Evolutionary conservation across 2,113 vertebrate genomes (phyloP).

Genomic region (Engystomops pustulosus): DNA sequence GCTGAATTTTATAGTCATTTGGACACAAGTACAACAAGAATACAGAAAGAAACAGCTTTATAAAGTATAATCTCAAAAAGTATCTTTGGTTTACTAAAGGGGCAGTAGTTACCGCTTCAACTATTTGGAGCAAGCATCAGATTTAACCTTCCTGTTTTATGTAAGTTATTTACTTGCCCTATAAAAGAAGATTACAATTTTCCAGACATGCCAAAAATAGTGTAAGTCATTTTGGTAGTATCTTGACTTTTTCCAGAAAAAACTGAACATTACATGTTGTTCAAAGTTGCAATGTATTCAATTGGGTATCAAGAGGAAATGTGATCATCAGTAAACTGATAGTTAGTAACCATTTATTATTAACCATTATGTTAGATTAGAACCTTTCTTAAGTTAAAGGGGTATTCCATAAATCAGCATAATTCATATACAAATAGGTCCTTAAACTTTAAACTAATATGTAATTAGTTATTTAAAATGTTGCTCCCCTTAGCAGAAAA

Average conservation of each 20-base stretch:
- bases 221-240: neutral
- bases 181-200: neutral
- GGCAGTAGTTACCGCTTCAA: neutral
- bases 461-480: too few relatives aligned
- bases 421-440: too few relatives aligned
- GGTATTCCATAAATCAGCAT: too few relatives aligned
- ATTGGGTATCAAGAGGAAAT: too few relatives aligned
- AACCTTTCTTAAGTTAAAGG: too few relatives aligned
- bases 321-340: too few relatives aligned
- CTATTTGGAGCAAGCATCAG: neutral
- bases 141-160: neutral
- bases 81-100: neutral
- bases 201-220: neutral
- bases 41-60: neutral
- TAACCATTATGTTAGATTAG: too few relatives aligned
- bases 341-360: too few relatives aligned
- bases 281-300: too few relatives aligned
- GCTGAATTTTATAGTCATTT: neutral
- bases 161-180: neutral
- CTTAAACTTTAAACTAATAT: too few relatives aligned
- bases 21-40: neutral
- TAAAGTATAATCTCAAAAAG: neutral
- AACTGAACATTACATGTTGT: too few relatives aligned
- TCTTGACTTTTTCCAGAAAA: neutral
- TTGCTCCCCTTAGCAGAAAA: too few relatives aligned